Conservation (phyloP, 2,797 vertebrate species). For the Lophotriccus pileatus region DNA sequence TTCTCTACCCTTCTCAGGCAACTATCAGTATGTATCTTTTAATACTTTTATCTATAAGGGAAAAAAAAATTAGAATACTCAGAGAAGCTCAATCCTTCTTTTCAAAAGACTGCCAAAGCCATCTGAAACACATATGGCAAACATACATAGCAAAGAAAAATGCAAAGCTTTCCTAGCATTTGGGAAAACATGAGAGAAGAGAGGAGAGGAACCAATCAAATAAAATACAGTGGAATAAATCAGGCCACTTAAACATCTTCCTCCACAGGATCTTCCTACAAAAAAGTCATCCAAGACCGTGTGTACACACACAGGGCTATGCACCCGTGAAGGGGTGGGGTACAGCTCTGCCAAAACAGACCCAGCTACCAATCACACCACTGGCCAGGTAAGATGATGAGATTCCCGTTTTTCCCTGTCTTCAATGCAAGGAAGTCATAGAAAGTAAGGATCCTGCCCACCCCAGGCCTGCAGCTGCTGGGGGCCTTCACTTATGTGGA, state of each 20-base stretch:
- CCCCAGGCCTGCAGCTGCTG: not conserved
- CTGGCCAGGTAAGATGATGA: not conserved
- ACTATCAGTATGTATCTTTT: not conserved
- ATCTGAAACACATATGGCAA: not conserved
- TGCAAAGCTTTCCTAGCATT: not conserved
- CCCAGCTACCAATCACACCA: accelerated
- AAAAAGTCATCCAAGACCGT: accelerated
- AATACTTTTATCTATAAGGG: not conserved
- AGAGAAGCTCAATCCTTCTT: not conserved
- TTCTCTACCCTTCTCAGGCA: not conserved
- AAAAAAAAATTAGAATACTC: not conserved
- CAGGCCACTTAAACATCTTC: not conserved
- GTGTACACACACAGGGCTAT: accelerated
- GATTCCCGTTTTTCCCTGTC: not conserved
- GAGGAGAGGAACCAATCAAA: not conserved
- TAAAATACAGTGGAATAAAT: not conserved
- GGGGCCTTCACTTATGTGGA: not conserved
- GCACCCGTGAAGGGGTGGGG: not conserved
- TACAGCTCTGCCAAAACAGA: not conserved
- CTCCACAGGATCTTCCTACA: not conserved
- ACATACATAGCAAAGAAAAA: not conserved
- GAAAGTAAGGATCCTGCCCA: not conserved
- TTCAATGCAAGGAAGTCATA: not conserved
- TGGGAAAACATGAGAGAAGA: not conserved
- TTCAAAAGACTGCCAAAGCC: not conserved